Evolutionary conservation across 2,797 vertebrate species (phyloP), one percentile per base, ranked within the genome.

Genomic region (Valencia hispanica): DNA sequence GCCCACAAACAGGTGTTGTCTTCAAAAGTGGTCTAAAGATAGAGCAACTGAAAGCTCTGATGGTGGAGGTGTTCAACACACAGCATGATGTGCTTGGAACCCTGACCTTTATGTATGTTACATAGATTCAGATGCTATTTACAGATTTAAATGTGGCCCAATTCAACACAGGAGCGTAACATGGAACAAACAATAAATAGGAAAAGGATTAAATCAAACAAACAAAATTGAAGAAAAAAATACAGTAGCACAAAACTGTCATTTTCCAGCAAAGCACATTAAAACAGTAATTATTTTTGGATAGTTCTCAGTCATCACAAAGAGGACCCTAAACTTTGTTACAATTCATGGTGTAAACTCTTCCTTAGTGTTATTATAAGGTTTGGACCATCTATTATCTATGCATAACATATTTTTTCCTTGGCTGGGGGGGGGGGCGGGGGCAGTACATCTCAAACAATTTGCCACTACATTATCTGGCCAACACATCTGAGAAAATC

Each of bases 11-110:
- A 81, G 41, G 80, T 83, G 61, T 77, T 65, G 22, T 78, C 69
- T 81, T 79, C 34, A 50, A 73, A 82, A 83, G 45, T 5, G 6
- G 18, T 17, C 68, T 86, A 83, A 81, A 85, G 82, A 89, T 80
- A 89, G 70, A 45, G 47, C 55, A 57, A 76, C 32, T 68, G 70
- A 50, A 36, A 70, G 55, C 8, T 25, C 39, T 79, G 73, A 75
- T 69, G 71, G 27, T 6, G 39, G 59, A 73, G 27, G 12, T 39
- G 65, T 87, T 73, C 69, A 34, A 79, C 73, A 59, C 74, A 34
- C 68, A 74, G 25, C 70, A 63, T 65, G 69, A 75, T 50, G 43
- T 66, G 68, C 74, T 48, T 51, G 17, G 57, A 70, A 63, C 51
- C 73, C 48, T 53, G 27, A 68, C 45, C 73, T 77, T n/a, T 32